phyloP scores from a whole-genome alignment of 1,140 invertebrate genomes.

The Drosophila quadrilineata region DNA sequence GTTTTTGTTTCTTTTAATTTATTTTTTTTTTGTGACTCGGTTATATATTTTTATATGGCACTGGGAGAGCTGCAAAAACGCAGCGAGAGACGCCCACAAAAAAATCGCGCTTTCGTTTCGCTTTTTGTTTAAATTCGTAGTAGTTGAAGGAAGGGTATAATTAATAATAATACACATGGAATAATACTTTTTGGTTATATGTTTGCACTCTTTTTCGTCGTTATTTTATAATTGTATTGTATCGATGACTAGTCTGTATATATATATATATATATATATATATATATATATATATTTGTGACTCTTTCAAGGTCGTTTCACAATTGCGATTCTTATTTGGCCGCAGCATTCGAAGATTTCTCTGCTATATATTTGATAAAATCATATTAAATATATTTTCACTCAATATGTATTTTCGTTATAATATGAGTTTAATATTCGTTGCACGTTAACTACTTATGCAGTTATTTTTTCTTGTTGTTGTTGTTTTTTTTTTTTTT shows the following conservation, averaged over 20 bases:
- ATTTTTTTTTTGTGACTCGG: conserved; percentile 29
- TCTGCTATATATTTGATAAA: conserved; percentile 1
- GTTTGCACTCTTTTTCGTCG: conserved; percentile 44
- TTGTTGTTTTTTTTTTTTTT: no score
- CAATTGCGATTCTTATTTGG: neutral
- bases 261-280: no score
- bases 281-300: conserved; percentile 37
- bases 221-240: conserved; percentile 15
- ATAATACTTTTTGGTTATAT: conserved; percentile 64
- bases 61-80: no score
- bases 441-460: conserved; percentile 54
- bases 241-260: conserved; percentile 55
- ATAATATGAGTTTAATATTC: conserved; percentile 38
- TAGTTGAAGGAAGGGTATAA: conserved; percentile 48
- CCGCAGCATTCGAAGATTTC: neutral
- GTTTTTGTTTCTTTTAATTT: conserved; percentile 26
- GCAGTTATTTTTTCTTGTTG: conserved; percentile 29
- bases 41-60: conserved; percentile 59
- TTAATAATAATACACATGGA: conserved; percentile 65
- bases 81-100: conserved; percentile 52
- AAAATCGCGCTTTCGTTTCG: conserved; percentile 2
- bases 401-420: neutral
- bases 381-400: neutral
- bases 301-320: conserved; percentile 66
- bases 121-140: conserved; percentile 57